Percentiles rank a stretch among this genome's conserved stretches.
Evolutionary conservation across 1,140 invertebrate genomes (phyloP).

Genomic region (Drosophila rufa): DNA sequence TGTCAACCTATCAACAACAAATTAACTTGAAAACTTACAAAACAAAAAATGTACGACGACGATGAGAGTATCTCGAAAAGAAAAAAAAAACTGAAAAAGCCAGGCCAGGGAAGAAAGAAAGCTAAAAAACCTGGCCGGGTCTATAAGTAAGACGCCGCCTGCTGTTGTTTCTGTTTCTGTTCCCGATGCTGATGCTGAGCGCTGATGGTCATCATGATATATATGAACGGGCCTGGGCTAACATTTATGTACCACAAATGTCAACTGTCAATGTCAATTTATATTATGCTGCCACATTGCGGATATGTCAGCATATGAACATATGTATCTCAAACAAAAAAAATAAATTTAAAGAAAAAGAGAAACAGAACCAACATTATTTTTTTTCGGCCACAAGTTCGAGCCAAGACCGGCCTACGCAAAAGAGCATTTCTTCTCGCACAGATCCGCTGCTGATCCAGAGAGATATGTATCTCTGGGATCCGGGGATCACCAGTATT

Average conservation of each 20-base stretch:
- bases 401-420: constrained; percentile 67
- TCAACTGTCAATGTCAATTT: constrained; percentile 83
- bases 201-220: constrained; percentile 67
- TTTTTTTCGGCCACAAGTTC: constrained; percentile 60
- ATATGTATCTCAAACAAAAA: constrained; percentile 72
- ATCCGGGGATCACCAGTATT: constrained; percentile 66
- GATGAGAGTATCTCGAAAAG: constrained; percentile 28
- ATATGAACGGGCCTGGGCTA: constrained; percentile 77
- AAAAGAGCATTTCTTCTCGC: constrained; percentile 42
- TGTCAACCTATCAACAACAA: constrained; percentile 80
- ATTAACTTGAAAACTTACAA: constrained; percentile 75
- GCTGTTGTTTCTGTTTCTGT: constrained; percentile 60
- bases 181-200: constrained; percentile 32
- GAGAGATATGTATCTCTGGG: constrained; percentile 21
- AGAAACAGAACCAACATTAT: constrained; percentile 37
- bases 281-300: constrained; percentile 82
- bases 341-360: constrained; percentile 17
- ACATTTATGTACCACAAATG: constrained; percentile 83
- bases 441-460: constrained; percentile 10
- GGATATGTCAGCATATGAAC: constrained; percentile 79
- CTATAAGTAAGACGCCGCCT: constrained; percentile 78
- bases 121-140: constrained; percentile 64
- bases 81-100: constrained; percentile 47
- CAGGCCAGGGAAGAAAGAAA: constrained; percentile 58
- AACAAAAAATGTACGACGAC: constrained; percentile 38